Evolutionary conservation across 2,113 vertebrate genomes (phyloP).

Genomic region (Scortum barcoo): DNA sequence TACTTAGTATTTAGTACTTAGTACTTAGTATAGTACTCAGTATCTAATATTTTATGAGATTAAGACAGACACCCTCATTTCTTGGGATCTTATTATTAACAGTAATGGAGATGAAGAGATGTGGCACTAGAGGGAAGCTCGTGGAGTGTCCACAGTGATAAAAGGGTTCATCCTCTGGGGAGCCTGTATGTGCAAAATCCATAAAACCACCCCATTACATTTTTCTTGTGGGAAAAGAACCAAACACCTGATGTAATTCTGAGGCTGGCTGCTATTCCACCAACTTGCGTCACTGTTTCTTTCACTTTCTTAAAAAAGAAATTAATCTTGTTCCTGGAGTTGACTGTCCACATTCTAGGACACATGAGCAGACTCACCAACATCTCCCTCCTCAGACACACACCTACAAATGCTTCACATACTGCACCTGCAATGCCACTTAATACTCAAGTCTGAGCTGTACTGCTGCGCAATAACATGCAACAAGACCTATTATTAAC

Average conservation of each 20-base stretch:
- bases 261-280: background rate
- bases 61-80: background rate
- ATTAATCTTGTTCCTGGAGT: background rate
- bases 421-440: background rate
- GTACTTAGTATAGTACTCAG: too few species aligned
- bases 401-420: background rate
- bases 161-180: background rate
- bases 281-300: background rate
- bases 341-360: background rate
- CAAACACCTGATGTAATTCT: background rate
- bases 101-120: too few species aligned
- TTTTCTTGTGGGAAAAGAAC: background rate
- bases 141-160: background rate
- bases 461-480: background rate
- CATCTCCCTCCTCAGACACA: background rate
- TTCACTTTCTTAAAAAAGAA: background rate
- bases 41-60: background rate
- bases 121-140: background rate
- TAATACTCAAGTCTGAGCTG: background rate
- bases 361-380: background rate
- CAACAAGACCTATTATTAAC: conserved; percentile 1
- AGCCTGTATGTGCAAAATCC: background rate
- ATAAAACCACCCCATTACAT: background rate
- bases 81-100: background rate
- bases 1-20: background rate